Percentiles rank a stretch among this genome's conserved stretches.
phyloP scores from a whole-genome alignment of 2,113 vertebrate genomes.

The Beaufortia kweichowensis region DNA sequence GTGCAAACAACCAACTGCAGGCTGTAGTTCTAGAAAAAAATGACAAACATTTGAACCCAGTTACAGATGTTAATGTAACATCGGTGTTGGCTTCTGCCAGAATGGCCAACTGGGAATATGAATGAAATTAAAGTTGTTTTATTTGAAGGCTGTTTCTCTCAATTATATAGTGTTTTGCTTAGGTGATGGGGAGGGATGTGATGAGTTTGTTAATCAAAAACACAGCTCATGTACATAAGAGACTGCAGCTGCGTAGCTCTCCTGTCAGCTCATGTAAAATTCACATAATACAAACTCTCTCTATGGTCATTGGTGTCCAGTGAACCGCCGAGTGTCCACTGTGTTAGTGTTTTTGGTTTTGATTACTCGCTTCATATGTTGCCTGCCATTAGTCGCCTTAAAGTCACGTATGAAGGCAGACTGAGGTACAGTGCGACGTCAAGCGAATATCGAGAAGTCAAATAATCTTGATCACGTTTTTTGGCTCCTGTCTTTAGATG shows the following conservation, averaged over 20 bases:
- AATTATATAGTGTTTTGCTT: neutral
- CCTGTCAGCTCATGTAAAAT: slow-evolving; percentile 48
- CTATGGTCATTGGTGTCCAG: slow-evolving; percentile 34
- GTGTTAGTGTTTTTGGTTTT: slow-evolving; percentile 29
- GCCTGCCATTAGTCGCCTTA: neutral
- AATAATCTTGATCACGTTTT: slow-evolving; percentile 16
- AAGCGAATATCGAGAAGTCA: neutral
- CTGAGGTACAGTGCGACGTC: neutral
- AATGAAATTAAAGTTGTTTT: slow-evolving; percentile 7
- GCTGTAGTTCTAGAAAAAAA: neutral
- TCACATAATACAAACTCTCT: slow-evolving; percentile 52
- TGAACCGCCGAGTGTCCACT: slow-evolving; percentile 32
- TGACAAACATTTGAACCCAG: neutral
- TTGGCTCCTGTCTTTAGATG: slow-evolving; percentile 49
- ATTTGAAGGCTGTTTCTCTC: slow-evolving; percentile 1
- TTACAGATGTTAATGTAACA: slow-evolving; percentile 11
- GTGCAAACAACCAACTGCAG: neutral
- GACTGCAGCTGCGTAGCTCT: slow-evolving; percentile 54
- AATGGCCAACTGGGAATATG: slow-evolving; percentile 18
- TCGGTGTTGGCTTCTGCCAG: slow-evolving; percentile 28
- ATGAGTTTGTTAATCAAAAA: slow-evolving; percentile 33
- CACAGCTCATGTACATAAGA: slow-evolving; percentile 36
- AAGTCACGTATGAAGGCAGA: neutral
- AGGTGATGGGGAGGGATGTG: slow-evolving; percentile 6
- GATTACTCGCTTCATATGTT: too few relatives aligned